Base-by-base conservation (phyloP, 2,797 vertebrate genomes). In the Argya squamiceps region DNA sequence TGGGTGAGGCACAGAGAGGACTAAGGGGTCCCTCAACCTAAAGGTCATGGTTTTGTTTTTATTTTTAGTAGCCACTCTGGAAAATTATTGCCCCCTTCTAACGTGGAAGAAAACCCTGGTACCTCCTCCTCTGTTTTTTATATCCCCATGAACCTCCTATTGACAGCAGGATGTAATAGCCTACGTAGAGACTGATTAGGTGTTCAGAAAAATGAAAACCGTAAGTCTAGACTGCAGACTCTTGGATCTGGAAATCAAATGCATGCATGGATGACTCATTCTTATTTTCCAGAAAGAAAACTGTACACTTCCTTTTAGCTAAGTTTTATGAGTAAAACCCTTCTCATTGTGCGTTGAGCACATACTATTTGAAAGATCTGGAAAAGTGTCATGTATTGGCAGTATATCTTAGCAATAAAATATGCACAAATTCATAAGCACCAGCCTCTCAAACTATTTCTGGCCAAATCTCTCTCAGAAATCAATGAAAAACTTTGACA, bases 191-290 rank as follows among this genome's bases (percentile, higher is more conserved):
- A 74, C 86, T 93, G 94, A 83, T 96, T 88, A 97, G 95, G 89
- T 90, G 78, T 89, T 96, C 79, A 56, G 56, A 55, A 93, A 95
- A 94, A 93, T 92, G 74, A 95, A 93, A 97, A 87, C 88, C 37
- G 3, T 92, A 96, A 97, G 96, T 97, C 89, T 95, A 93, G 88
- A 95, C 73, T 88, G 88, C 36, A 97, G 68, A 95, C 43, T 89
- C 89, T 96, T 83, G 63, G 87, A 97, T 87, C 95, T 84, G 74
- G 41, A 95, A 97, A 97, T 96, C 91, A 95, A 97, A 94, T 95
- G 83, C 11, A 2, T 81, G 43, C 70, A 89, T 78, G 78, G 94
- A 93, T 97, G 93, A 97, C 59, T 97, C 90, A 97, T 95, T 93
- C 82, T 86, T 96, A 75, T 92, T 92, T 96, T 84, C 82, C 80